Evolutionary conservation across 2,113 vertebrate species (phyloP).

Genomic region (Sinocyclocheilus anshuiensis): DNA sequence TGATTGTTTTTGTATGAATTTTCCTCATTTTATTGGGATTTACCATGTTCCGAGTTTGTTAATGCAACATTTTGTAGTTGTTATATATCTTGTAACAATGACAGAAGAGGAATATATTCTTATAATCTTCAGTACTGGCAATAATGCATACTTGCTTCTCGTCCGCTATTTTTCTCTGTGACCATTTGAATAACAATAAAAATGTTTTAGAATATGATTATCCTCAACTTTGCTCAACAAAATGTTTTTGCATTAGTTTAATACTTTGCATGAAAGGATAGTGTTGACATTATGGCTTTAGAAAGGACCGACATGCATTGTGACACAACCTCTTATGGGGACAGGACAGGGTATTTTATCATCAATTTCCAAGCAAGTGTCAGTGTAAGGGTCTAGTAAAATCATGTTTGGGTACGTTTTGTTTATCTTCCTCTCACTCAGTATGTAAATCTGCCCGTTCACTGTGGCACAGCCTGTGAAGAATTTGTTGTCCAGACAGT

Average conservation of each 20-base stretch:
- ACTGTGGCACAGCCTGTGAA: slow-evolving; percentile 82
- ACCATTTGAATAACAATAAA: slow-evolving; percentile 20
- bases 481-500: slow-evolving; percentile 79
- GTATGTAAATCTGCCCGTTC: slow-evolving; percentile 81
- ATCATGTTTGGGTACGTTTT: slow-evolving; percentile 75
- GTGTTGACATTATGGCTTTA: not conserved
- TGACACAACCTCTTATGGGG: slow-evolving; percentile 81
- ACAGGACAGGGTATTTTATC: slow-evolving; percentile 80
- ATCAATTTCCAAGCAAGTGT: slow-evolving; percentile 79
- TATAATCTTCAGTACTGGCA: not conserved
- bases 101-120: not conserved
- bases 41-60: not conserved
- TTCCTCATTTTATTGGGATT: not conserved
- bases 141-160: not conserved
- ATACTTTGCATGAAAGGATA: slow-evolving; percentile 39
- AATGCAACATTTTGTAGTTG: not conserved
- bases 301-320: slow-evolving; percentile 61
- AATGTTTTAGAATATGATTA: not conserved
- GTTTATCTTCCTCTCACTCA: slow-evolving; percentile 82
- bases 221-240: too few species aligned
- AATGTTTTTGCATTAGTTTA: not conserved
- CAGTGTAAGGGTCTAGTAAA: slow-evolving; percentile 83
- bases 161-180: not conserved
- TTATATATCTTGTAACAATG: not conserved
- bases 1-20: slow-evolving; percentile 17